A percentile compares a stretch with the other conserved stretches of the same genome.
phyloP scores from a whole-genome alignment of 2,797 vertebrate genomes.

The Smutsia temminckii region DNA sequence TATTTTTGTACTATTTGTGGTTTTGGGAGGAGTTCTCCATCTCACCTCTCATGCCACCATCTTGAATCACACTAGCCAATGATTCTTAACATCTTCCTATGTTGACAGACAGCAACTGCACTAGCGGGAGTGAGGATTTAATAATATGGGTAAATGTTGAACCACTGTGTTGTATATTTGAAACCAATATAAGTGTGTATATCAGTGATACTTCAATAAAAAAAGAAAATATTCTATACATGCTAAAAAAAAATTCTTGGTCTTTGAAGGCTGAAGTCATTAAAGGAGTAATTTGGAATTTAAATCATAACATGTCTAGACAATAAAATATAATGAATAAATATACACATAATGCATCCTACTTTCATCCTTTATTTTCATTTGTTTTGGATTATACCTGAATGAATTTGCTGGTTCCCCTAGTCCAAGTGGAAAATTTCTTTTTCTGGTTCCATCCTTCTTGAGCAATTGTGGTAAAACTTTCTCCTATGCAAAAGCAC shows the following conservation, averaged over 20 bases:
- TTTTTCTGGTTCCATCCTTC: neutral
- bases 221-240: neutral
- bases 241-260: neutral
- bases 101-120: too few relatives aligned
- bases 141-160: too few relatives aligned
- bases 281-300: neutral
- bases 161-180: too few relatives aligned
- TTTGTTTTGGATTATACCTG: neutral
- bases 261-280: neutral
- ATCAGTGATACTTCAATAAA: neutral
- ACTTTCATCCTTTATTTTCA: neutral
- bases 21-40: too few relatives aligned
- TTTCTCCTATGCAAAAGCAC: constrained; percentile 18
- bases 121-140: too few relatives aligned
- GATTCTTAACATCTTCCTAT: too few relatives aligned
- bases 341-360: neutral
- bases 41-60: too few relatives aligned
- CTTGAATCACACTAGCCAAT: too few relatives aligned
- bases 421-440: neutral
- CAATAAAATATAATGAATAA: neutral
- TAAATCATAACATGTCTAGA: neutral
- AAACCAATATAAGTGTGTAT: too few relatives aligned
- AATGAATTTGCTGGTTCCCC: neutral
- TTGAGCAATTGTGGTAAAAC: neutral
- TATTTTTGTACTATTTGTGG: too few relatives aligned